A percentile compares a stretch with the other conserved stretches of the same genome.
phyloP scores from a whole-genome alignment of 2,888 invertebrate genomes.

The Trachelus stipa region DNA sequence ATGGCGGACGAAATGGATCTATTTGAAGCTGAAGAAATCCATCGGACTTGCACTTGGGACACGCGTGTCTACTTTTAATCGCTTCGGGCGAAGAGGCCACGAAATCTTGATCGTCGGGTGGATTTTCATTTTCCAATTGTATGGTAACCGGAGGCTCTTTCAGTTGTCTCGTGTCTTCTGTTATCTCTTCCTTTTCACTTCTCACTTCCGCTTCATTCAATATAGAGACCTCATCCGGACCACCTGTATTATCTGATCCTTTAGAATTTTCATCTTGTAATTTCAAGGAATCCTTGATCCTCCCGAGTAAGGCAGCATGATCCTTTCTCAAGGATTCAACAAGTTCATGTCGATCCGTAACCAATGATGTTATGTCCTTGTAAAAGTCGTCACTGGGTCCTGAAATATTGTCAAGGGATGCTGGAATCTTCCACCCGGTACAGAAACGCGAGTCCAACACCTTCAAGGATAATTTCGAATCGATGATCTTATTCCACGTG shows the following conservation, averaged over 20 bases:
- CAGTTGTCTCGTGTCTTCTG: background rate
- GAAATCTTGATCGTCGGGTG: constrained; percentile 4
- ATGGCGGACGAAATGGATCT: constrained; percentile 45
- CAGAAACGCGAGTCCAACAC: background rate
- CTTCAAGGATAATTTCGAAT: background rate
- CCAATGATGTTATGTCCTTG: background rate
- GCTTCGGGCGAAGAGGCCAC: constrained; percentile 8
- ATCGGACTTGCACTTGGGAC: constrained; percentile 52
- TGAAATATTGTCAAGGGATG: background rate
- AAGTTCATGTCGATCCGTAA: background rate
- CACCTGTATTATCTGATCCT: background rate
- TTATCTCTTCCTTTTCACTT: background rate
- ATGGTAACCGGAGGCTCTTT: background rate
- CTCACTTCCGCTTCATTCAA: background rate
- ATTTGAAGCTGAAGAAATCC: constrained; percentile 41
- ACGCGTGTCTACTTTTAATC: constrained; percentile 39
- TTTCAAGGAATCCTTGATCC: background rate
- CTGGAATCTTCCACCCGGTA: background rate
- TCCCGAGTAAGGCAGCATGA: background rate
- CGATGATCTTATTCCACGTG: background rate
- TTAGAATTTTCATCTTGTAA: background rate
- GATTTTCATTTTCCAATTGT: constrained; percentile 2
- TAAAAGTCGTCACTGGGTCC: background rate
- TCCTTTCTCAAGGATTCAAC: background rate
- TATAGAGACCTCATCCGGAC: background rate